phyloP scores from a whole-genome alignment of 1,140 invertebrate species.

The Anastatus disparis region DNA sequence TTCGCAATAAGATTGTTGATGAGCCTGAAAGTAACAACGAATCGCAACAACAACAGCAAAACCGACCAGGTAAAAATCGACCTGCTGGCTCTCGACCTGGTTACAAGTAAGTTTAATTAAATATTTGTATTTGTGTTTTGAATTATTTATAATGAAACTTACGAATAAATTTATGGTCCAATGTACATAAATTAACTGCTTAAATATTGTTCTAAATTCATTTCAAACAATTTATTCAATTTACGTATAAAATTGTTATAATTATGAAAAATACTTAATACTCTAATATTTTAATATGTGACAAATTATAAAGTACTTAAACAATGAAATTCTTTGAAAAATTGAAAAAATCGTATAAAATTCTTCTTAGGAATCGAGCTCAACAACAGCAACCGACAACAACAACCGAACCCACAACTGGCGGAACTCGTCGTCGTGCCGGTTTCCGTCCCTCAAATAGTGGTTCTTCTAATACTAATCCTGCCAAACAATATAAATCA shows the following conservation, averaged over 20 bases:
- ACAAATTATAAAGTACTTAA: slow-evolving; percentile 6
- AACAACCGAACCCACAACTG: slow-evolving; percentile 54
- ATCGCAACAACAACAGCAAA: slow-evolving; percentile 43
- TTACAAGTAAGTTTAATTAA: slow-evolving; percentile 56
- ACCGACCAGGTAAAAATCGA: slow-evolving; percentile 51
- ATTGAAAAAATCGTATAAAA: background rate
- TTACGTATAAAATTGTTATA: too few relatives aligned
- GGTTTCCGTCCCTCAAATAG: slow-evolving; percentile 54
- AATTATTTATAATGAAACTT: too few relatives aligned
- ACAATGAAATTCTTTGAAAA: background rate
- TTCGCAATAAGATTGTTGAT: slow-evolving; percentile 62
- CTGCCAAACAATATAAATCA: slow-evolving; percentile 50
- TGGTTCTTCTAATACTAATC: slow-evolving; percentile 34
- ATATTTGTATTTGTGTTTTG: too few relatives aligned
- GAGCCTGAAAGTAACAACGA: slow-evolving; percentile 56
- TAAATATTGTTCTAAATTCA: too few relatives aligned
- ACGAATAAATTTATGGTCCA: too few relatives aligned
- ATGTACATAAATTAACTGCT: too few relatives aligned
- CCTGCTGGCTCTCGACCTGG: slow-evolving; percentile 49
- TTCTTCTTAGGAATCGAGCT: slow-evolving; percentile 36
- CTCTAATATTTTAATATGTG: too few relatives aligned
- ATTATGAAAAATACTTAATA: too few relatives aligned
- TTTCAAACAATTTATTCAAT: too few relatives aligned
- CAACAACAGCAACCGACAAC: slow-evolving; percentile 45
- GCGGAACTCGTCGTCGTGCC: slow-evolving; percentile 54